Evolutionary conservation across 2,888 invertebrate species (phyloP), one percentile per base, ranked within the genome.

Genomic region (Hirudinaria manillensis): DNA sequence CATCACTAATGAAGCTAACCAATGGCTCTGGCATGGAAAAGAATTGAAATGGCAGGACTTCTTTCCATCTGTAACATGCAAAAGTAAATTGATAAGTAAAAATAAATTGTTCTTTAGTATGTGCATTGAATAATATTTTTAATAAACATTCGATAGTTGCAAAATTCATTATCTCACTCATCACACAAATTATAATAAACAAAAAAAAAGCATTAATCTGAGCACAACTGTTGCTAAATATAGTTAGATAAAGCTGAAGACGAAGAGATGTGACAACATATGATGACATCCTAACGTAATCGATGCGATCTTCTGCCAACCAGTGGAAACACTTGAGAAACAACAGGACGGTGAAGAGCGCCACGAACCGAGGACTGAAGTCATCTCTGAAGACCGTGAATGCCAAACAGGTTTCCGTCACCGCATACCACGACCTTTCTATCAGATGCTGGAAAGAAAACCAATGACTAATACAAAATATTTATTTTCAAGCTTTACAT

Each of bases 261-360:
- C n/a, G n/a, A n/a, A n/a, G n/a, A n/a, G n/a, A n/a, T n/a, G n/a
- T n/a, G n/a, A n/a, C n/a, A n/a, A n/a, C 13, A 70, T 34, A 70
- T 34, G 98, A 98, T 86, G 95, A 56, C 19, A 70, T 55, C 76
- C 93, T 92, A 88, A 95, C 96, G 89, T 93, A 98, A 87, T 99
- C 99, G 53, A 99, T 96, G 83, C 99, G 89, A 84, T 99, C 99
- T 87, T 99, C 99, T 27, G 95, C 95, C 61, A 99, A 88, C 99
- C 99, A 99, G 88, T 99, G 99, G 88, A 99, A 99, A 85, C 96
- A 94, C 88, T 98, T 99, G 45, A 99, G 87, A 85, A 99, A 98
- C 77, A 99, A 88, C 75, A 99, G 88, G 68, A 99, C 89, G 2
- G 97, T 97, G 85, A 99, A 99, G 76, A 98, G 88, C 38, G 96